These are phyloP conservation scores for Drosophila suzukii DNA, from an alignment of 1,140 invertebrate species.

Conservation along the genomic window DNA sequence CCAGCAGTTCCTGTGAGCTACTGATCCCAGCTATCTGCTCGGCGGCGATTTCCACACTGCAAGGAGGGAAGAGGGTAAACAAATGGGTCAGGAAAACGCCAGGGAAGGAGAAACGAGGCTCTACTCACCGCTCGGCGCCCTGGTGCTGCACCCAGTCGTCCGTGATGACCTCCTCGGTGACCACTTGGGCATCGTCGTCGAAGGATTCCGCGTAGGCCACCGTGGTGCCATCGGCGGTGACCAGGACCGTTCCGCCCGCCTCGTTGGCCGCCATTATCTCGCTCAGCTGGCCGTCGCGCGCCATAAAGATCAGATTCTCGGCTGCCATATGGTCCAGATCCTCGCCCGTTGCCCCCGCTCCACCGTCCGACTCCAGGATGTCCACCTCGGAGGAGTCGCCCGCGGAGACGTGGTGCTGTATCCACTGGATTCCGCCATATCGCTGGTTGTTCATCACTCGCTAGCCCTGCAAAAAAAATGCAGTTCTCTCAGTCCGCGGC, in stretches of 20 bases:
- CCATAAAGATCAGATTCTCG: slow-evolving; percentile 87
- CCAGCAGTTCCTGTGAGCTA: slow-evolving; percentile 87
- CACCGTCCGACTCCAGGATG: slow-evolving; percentile 46
- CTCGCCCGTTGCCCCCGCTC: slow-evolving; percentile 47
- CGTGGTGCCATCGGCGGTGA: slow-evolving; percentile 84
- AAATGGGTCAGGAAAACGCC: too few relatives aligned
- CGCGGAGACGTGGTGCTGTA: slow-evolving; percentile 67
- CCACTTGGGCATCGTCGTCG: slow-evolving; percentile 82
- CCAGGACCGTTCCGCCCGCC: slow-evolving; percentile 83
- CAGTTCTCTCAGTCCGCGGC: slow-evolving; percentile 12
- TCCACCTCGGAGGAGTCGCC: slow-evolving; percentile 61
- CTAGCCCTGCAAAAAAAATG: slow-evolving; percentile 33
- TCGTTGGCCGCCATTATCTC: slow-evolving; percentile 75
- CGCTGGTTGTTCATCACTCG: slow-evolving; percentile 70
- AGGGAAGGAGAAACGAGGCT: background rate
- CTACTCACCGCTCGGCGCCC: slow-evolving; percentile 89
- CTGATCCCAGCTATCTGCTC: slow-evolving; percentile 86
- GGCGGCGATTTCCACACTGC: slow-evolving; percentile 88
- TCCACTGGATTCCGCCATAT: slow-evolving; percentile 80
- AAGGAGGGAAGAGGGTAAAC: background rate
- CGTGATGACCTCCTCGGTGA: slow-evolving; percentile 91
- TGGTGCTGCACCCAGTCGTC: slow-evolving; percentile 90
- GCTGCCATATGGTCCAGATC: slow-evolving; percentile 87
- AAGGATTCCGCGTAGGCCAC: slow-evolving; percentile 85
- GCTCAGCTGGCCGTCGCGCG: slow-evolving; percentile 85